Base-by-base conservation (phyloP, 2,113 vertebrate species). In the Anoplopoma fimbria region DNA sequence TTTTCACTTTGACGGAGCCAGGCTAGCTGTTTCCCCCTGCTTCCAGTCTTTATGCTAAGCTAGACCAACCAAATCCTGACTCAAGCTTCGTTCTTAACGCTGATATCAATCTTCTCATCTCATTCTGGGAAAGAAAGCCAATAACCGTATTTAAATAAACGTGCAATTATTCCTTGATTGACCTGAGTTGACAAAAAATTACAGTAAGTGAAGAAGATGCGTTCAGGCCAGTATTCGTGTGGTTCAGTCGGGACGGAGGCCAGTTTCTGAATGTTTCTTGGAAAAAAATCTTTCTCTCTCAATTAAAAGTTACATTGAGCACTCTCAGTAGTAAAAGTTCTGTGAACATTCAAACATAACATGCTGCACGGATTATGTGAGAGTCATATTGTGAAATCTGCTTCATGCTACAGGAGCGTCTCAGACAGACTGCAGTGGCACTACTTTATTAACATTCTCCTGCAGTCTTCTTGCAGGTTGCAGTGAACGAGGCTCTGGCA, bases 391-490 rank as follows among this genome's bases (percentile, higher is more conserved):
- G 40, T 33, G 17, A 36, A 31, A 0, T 34, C 42, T 62, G 0
- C 12, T 34, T 42, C 45, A 4, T 42, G 34, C 34, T 23, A 5
- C 6, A 36, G 25, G 0, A 19, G 9, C n/a, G 9, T 25, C 49
- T 75, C 27, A 0, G 12, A 38, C 23, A 60, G 27, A 58, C 63
- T 70, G 79, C 68, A 34, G 75, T 9, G 29, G 33, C 62, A 19
- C 15, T 0, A 5, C 72, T 72, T 60, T 57, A 88, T 85, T 82
- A 76, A 55, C 69, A 69, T 87, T 89, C 84, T 34, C 57, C 82
- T 19, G 38, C 79, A 51, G 88, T 40, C 62, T 19, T 31, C 29
- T n/a, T 10, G 65, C 65, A 63, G 75, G 69, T 42, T 55, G 80
- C 33, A 14, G 38, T 3, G 67, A 77, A 42, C 2, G 27, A 79